These are phyloP conservation scores for Piprites chloris DNA, from an alignment of 2,113 vertebrate species.

Conservation along the genomic window DNA sequence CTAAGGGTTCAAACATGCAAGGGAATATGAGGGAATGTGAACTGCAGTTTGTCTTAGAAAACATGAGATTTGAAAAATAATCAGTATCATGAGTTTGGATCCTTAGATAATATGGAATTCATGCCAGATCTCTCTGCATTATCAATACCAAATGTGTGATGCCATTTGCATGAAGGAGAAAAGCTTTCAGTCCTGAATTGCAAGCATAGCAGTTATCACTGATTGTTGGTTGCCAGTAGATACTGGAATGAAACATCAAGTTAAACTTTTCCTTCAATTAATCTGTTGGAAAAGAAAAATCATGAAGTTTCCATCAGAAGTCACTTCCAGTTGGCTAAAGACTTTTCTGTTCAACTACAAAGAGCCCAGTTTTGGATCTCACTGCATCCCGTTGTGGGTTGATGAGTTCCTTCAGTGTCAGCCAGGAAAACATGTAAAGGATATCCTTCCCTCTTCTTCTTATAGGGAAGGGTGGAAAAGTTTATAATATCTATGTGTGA, in stretches of 20 bases:
- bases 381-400: neutral
- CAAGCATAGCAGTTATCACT: neutral
- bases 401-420: neutral
- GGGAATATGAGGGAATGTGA: neutral
- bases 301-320: slow-evolving; percentile 11
- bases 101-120: slow-evolving; percentile 8
- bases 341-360: neutral
- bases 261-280: slow-evolving; percentile 34
- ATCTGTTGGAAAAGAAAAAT: slow-evolving; percentile 37
- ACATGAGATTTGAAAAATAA: slow-evolving; percentile 25
- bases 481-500: neutral
- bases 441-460: neutral
- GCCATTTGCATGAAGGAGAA: neutral
- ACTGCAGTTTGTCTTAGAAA: slow-evolving; percentile 6
- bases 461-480: neutral
- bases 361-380: slow-evolving; percentile 32
- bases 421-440: neutral
- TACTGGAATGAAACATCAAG: neutral
- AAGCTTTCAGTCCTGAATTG: neutral
- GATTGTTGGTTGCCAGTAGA: slow-evolving; percentile 16
- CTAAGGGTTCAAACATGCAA: neutral
- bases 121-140: slow-evolving; percentile 2
- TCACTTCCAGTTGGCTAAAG: slow-evolving; percentile 45
- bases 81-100: slow-evolving; percentile 32
- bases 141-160: slow-evolving; percentile 47